Base-by-base conservation (phyloP, 2,113 vertebrate species). In the Anhinga anhinga region DNA sequence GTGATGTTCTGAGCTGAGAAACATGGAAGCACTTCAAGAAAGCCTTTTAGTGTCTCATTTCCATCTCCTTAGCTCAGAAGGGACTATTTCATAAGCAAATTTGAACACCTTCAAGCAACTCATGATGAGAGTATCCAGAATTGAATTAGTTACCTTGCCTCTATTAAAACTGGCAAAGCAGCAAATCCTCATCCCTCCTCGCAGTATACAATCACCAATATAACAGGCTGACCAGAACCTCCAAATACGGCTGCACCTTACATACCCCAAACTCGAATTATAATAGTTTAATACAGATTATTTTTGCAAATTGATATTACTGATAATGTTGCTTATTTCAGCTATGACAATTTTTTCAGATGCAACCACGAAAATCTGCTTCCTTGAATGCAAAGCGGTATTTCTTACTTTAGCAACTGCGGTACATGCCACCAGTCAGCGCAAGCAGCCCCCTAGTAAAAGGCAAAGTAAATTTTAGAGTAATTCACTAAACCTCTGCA, bases 51-150 rank as follows among this genome's bases (percentile, higher is more conserved):
- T 93, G 96, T 95, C 94, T 96, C 91, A 93, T 96, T 96, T 97
- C 91, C 78, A 94, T 96, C 92, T 96, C 76, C 71, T 93, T 62
- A 94, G 84, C 93, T 93, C 96, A 82, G 63, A 95, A 84, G 87
- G 71, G 90, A 93, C 74, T 78, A 92, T 97, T 97, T 95, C 96
- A 88, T 95, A 96, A 97, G 93, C 93, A 97, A 97, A 96, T 93
- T 44, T 91, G 94, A 96, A 91, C 80, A 82, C 88, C 96, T 94
- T 83, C 73, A 86, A 93, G 93, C 94, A 97, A 97, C 72, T 96
- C 59, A 87, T 93, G 86, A 97, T 97, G 93, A 96, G 83, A 86
- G 72, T 32, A 76, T 62, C 95, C 81, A 80, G 86, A 80, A 81
- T 92, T 27, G 3, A 97, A 98, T 97, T 95, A 97, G 96, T 90